These are phyloP conservation scores for Leptobrachium leishanense DNA, from an alignment of 2,113 vertebrate genomes.

Conservation along the genomic window DNA sequence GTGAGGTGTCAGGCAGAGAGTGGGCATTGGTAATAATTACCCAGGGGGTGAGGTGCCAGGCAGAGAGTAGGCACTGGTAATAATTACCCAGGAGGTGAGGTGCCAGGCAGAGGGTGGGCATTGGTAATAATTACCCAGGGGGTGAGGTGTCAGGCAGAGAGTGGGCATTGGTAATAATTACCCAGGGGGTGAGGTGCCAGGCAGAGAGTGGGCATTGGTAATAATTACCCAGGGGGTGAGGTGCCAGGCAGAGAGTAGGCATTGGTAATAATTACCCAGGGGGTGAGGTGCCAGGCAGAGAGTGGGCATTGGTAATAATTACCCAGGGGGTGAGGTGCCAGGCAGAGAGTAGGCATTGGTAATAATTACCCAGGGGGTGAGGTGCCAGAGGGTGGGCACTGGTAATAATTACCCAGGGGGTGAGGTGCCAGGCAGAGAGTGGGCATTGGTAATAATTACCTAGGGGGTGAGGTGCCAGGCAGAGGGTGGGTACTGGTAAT, in stretches of 20 bases:
- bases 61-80: background rate
- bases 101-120: background rate
- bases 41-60: background rate
- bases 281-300: background rate
- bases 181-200: background rate
- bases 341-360: background rate
- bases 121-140: too few species aligned
- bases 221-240: background rate
- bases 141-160: background rate
- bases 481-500: background rate
- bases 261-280: too few species aligned
- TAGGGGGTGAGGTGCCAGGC: background rate
- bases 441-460: background rate
- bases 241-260: background rate
- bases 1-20: background rate
- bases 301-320: background rate
- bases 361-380: background rate
- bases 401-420: background rate
- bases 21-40: too few species aligned
- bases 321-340: background rate
- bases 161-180: too few species aligned
- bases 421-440: background rate
- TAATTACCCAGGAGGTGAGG: background rate
- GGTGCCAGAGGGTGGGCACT: background rate
- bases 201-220: background rate